Percentiles rank a stretch among this genome's conserved stretches.
phyloP scores from a whole-genome alignment of 2,888 invertebrate genomes.

The Syrphus vitripennis region DNA sequence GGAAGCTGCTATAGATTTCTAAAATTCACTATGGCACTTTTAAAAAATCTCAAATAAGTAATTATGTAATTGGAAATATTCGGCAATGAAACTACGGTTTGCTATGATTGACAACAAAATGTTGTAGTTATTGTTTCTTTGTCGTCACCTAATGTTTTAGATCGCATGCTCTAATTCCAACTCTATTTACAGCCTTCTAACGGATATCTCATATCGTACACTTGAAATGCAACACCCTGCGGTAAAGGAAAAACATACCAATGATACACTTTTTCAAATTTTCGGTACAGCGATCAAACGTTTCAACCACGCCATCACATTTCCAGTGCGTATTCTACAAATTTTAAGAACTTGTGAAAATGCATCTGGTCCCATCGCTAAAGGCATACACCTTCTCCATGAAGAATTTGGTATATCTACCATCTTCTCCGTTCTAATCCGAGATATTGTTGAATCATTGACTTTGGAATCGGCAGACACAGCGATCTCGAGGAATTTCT shows the following conservation, averaged over 20 bases:
- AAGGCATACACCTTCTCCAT: slow-evolving; percentile 77
- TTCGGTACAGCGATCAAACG: slow-evolving; percentile 90
- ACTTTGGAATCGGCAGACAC: slow-evolving; percentile 77
- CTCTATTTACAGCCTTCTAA: slow-evolving; percentile 75
- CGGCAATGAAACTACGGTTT: no score
- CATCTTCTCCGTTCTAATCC: slow-evolving; percentile 79
- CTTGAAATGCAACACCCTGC: slow-evolving; percentile 81
- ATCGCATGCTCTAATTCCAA: background rate
- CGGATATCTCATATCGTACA: slow-evolving; percentile 80
- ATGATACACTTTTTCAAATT: slow-evolving; percentile 89
- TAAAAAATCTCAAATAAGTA: no score
- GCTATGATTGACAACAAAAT: no score
- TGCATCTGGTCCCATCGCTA: slow-evolving; percentile 77
- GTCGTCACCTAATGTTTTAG: no score
- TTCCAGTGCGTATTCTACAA: slow-evolving; percentile 87
- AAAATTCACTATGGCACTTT: no score
- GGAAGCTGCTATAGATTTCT: no score
- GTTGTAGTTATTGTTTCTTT: no score
- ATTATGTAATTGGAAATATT: no score
- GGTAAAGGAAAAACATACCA: slow-evolving; percentile 83
- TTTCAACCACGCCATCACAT: slow-evolving; percentile 91
- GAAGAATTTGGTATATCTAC: slow-evolving; percentile 79
- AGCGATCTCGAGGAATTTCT: slow-evolving; percentile 78
- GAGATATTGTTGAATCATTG: slow-evolving; percentile 78
- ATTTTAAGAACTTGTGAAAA: slow-evolving; percentile 80